Base-by-base conservation (phyloP, 2,888 invertebrate genomes). In the Elegia similella region DNA sequence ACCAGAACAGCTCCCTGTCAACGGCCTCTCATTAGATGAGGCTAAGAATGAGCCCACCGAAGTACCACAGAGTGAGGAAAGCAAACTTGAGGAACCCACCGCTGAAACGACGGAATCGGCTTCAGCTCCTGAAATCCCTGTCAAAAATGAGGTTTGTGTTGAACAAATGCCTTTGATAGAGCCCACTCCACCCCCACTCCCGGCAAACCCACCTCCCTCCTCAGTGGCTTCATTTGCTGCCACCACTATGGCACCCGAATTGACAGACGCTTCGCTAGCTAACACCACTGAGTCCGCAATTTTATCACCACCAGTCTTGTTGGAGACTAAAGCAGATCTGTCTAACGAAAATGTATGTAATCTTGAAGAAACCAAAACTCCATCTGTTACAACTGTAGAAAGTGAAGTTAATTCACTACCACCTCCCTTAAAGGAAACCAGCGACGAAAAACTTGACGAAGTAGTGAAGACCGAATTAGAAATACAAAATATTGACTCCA, bases 161-260 rank as follows among this genome's bases (percentile, higher is more conserved):
- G 84, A 86, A 78, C 83, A 82, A 85, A 80, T 84, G 93, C 93
- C 93, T 92, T 92, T 93, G 93, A 86, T 89, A 86, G 93, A 94
- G 83, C 89, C 93, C 85, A 82, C 92, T 80, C 95, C 95, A 85
- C 95, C 95, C 80, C 95, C 95, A 72, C 93, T 95, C 79, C 95
- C 95, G 69, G 93, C 94, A 80, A 94, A 94, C 80, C 95, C 95
- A 78, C 95, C 95, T 81, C 95, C 95, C 71, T 95, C 94, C 76
- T 94, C 95, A 87, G 94, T 95, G 89, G 94, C 93, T 83, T 94
- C 94, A 73, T 95, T 95, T 86, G 95, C 95, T 83, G 94, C 93
- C 78, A 93, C 93, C 78, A 94, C 94, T 65, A 94, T 94, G 93
- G 94, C 94, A 80, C 92, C 87, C 70, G 90, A 90, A 75, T 69